These are phyloP conservation scores for Parambassis ranga DNA, from an alignment of 2,797 vertebrate species.

Conservation along the genomic window DNA sequence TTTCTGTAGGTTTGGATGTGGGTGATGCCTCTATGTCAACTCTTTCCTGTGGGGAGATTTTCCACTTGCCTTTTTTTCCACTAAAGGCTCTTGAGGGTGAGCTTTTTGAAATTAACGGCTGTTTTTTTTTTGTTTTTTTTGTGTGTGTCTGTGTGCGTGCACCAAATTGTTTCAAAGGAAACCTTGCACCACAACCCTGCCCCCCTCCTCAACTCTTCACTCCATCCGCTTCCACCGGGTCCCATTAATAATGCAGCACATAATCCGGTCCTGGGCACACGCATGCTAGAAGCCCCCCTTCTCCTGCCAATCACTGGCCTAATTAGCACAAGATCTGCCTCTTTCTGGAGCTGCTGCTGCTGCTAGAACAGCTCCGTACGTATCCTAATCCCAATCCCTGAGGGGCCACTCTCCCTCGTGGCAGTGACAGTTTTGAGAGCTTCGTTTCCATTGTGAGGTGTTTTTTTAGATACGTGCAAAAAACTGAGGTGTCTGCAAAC, in stretches of 20 bases:
- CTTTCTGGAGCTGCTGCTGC: conserved; percentile 5
- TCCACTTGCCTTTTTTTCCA: conserved; percentile 87
- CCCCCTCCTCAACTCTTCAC: not conserved
- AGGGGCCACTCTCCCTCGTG: not conserved
- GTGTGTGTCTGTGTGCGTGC: too few species aligned
- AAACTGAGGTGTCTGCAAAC: conserved; percentile 11
- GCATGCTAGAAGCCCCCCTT: conserved; percentile 27
- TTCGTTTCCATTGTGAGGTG: not conserved
- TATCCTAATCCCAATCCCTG: conserved; percentile 13
- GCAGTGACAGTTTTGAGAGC: conserved; percentile 2
- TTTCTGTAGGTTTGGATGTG: conserved; percentile 86
- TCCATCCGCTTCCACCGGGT: conserved; percentile 11
- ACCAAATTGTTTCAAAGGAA: conserved; percentile 30
- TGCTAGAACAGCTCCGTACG: conserved; percentile 12
- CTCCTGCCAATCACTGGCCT: conserved; percentile 35
- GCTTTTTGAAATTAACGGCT: conserved; percentile 35
- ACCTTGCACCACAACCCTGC: not conserved
- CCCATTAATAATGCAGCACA: conserved; percentile 48
- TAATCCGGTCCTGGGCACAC: conserved; percentile 39
- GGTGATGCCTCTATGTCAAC: conserved; percentile 85
- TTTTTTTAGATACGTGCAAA: conserved; percentile 9
- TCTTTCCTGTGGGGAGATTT: conserved; percentile 93
- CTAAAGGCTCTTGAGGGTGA: conserved; percentile 45
- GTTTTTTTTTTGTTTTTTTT: conserved; percentile 24
- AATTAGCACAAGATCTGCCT: conserved; percentile 38